Percentiles rank a stretch among this genome's conserved stretches.
These are phyloP conservation scores for human (Homo sapiens) DNA, from an alignment of 2,113 vertebrate genomes.

Conservation along the genomic window GRCh38 chr20:48748501-48749000, in stretches of 20 bases:
- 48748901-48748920: neutral
- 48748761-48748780: neutral
- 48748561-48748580: fast-evolving
- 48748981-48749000: fast-evolving
- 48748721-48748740: fast-evolving
- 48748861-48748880: neutral
- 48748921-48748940: neutral
- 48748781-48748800: neutral
- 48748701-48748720: fast-evolving
- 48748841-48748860: neutral
- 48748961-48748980: neutral
- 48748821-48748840: neutral
- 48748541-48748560: fast-evolving
- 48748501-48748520: neutral
- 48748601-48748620: fast-evolving
- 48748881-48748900: neutral
- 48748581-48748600: fast-evolving
- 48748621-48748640: fast-evolving
- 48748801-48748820: neutral
- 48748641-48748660: neutral
- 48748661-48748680: neutral
- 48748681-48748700: neutral
- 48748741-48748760: fast-evolving
- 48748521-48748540: neutral
- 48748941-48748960: fast-evolving